phyloP scores from a whole-genome alignment of 2,888 invertebrate genomes.

The Lingula anatina region DNA sequence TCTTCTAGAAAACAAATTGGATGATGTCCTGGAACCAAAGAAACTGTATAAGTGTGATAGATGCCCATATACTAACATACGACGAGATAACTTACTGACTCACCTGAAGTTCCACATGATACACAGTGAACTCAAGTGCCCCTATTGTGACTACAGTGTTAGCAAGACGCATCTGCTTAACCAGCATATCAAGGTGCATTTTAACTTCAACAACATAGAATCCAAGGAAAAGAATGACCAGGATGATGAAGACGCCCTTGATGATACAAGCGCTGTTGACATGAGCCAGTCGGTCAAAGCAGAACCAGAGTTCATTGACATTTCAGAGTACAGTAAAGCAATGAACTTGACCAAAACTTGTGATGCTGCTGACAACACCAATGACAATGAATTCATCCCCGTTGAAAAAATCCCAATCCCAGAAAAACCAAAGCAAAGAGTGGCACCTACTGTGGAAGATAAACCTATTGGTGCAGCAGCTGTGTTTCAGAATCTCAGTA shows the following conservation, averaged over 20 bases:
- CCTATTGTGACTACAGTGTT: conserved; percentile 77
- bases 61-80: conserved; percentile 74
- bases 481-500: no score
- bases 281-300: neutral
- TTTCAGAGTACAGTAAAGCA: conserved; percentile 7
- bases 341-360: neutral
- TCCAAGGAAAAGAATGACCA: no score
- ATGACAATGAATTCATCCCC: neutral
- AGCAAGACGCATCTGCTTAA: conserved; percentile 69
- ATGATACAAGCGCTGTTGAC: neutral
- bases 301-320: conserved; percentile 7
- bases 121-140: conserved; percentile 66
- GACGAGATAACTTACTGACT: conserved; percentile 68
- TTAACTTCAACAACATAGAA: conserved; percentile 37
- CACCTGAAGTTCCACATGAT: conserved; percentile 72
- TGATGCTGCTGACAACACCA: neutral
- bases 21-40: conserved; percentile 56
- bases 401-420: no score
- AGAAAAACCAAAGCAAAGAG: no score
- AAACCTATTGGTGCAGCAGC: no score
- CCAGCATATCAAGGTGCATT: conserved; percentile 77
- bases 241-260: neutral
- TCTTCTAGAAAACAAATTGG: conserved; percentile 37
- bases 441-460: no score
- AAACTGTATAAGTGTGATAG: conserved; percentile 67